Conservation (phyloP, 2,113 vertebrate species). For the Telmatochromis sp. region DNA sequence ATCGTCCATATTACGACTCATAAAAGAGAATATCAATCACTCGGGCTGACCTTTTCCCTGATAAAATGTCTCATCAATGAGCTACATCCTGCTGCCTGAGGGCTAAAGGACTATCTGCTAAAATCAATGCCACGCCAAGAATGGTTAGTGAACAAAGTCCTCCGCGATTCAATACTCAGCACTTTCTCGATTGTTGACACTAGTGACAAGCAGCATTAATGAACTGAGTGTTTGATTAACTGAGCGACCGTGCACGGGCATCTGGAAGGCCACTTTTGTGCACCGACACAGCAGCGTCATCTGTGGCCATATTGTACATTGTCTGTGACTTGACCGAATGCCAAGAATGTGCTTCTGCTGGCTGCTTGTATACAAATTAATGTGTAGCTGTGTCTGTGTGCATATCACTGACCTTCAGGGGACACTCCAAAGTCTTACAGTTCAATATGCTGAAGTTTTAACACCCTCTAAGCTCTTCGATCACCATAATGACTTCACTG, state of each 20-base stretch:
- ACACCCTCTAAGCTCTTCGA: background rate
- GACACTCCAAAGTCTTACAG: background rate
- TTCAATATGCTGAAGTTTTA: background rate
- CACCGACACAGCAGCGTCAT: background rate
- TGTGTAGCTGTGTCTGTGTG: background rate
- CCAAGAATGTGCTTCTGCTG: background rate
- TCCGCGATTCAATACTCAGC: slow-evolving; percentile 38
- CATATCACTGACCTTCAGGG: background rate
- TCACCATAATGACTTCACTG: background rate
- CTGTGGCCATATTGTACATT: background rate
- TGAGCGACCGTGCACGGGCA: background rate
- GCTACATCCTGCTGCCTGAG: slow-evolving; percentile 24
- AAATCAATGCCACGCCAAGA: slow-evolving; percentile 64
- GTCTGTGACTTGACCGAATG: background rate
- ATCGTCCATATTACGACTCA: slow-evolving; percentile 49
- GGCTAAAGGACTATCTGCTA: slow-evolving; percentile 25
- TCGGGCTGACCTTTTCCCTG: slow-evolving; percentile 53
- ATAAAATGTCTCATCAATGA: slow-evolving; percentile 59
- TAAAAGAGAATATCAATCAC: slow-evolving; percentile 69
- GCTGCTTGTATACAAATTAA: background rate
- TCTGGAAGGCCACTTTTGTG: background rate
- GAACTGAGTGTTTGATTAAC: slow-evolving; percentile 28
- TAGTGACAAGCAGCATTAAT: slow-evolving; percentile 41
- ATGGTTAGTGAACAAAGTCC: slow-evolving; percentile 49
- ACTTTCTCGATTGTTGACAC: slow-evolving; percentile 39